Evolutionary conservation across 2,113 vertebrate genomes (phyloP), one percentile per base, ranked within the genome.

Genomic region (Gymnogyps californianus): DNA sequence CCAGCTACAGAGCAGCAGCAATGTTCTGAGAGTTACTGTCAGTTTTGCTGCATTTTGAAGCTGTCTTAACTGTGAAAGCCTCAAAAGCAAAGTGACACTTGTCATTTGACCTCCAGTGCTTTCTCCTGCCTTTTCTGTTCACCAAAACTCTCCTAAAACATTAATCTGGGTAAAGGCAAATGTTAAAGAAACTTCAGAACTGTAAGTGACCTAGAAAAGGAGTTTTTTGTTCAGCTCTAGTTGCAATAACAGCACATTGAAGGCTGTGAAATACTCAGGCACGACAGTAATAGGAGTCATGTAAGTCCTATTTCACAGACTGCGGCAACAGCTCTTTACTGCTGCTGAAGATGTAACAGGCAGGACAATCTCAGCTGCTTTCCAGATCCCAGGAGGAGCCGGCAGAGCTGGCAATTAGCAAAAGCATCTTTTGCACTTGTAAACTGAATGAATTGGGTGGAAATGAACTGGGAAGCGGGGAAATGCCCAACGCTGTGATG

Each of bases 121-220:
- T 66, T 38, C 66, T 74, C 34, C 47, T 79, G 77, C 16, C 21
- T 90, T 52, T 62, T 57, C 26, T 32, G 10, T 40, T 40, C n/a
- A n/a, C 42, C 36, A 54, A 64, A 83, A 47, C 19, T 90, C 74
- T 79, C 78, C 44, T 72, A 22, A 91, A 91, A 42, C 40, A 16
- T 57, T 76, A 20, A 88, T 91, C 84, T 58, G 74, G 19, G 62
- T 42, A 74, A 96, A 95, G 31, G 70, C 61, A 91, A 91, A 79
- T 11, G 36, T 31, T 36, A 89, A 94, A 83, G 66, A 36, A 72
- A 88, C 66, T 58, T 83, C 84, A 58, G 70, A 76, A 62, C 74
- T 69, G 44, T 9, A 36, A 95, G 90, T 93, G 96, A 96, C 96
- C 96, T 93, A 95, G 90, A 97, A 96, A 96, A 76, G 10, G 40